Base-by-base conservation (phyloP, 2,888 invertebrate genomes). In the Ernsta delagoae region DNA sequence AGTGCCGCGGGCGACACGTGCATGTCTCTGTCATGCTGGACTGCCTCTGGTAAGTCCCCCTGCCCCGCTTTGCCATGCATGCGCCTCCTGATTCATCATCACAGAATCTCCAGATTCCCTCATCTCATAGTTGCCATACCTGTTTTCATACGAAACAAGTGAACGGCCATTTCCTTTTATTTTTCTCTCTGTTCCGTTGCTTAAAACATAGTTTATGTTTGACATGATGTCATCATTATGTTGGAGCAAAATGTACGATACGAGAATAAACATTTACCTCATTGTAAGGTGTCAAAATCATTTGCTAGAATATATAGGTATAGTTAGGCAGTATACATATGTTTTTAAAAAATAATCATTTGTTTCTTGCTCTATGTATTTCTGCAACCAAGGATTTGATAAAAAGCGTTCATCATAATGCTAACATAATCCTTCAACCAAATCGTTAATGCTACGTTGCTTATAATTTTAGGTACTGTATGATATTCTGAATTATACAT, bases 31-130 rank as follows among this genome's bases (percentile, higher is more conserved):
- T 73, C 84, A 91, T 91, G 91, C 86, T 91, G 85, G 91, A 91
- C 86, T 91, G 91, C 83, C 85, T 91, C 78, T 90, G 91, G 91
- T 91, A 83, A 91, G 90, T 87, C 65, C 50, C 87, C 65, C 16
- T 16, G 63, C 48, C 56, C 11, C n/a, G 56, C 56, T 56, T 56
- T 34, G 5, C 34, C 34, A 34, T 34, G 34, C 56, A 56, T 56
- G 34, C 53, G 24, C 24, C 48, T 53, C 24, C 53, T 53, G 11
- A 4, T 24, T 31, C 4, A 12, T 5, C 12, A 48, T 43, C 43
- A 48, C 12, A 48, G 45, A 2, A 5, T 43, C 43, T 11, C 43
- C 9, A 43, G 0, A 5, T 48, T 1, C 45, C 45, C 12, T 48
- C 45, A 48, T 48, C n/a, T 48, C 45, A 5, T n/a, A 31, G 31